These are phyloP conservation scores for Nomada fucata DNA, from an alignment of 2,888 invertebrate genomes.

Conservation along the genomic window DNA sequence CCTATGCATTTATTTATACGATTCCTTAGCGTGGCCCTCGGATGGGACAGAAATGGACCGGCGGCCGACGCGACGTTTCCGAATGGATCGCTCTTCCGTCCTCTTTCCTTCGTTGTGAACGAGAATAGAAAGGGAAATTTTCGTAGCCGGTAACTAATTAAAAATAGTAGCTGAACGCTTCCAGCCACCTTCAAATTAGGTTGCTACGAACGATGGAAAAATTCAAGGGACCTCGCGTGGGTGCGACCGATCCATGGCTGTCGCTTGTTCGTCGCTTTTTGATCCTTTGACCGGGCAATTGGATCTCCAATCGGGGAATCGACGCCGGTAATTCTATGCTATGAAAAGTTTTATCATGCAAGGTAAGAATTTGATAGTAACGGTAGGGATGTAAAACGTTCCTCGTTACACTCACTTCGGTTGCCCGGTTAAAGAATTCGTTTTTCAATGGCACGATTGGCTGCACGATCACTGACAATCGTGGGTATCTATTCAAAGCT, in stretches of 20 bases:
- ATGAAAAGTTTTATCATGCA: neutral
- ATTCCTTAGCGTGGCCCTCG: neutral
- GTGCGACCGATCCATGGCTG: constrained; percentile 45
- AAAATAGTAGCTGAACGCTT: constrained; percentile 33
- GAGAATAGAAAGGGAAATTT: constrained; percentile 5
- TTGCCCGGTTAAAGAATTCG: constrained; percentile 38
- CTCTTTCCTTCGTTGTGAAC: neutral
- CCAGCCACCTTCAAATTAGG: neutral
- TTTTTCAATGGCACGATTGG: constrained; percentile 43
- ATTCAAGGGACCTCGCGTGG: constrained; percentile 1
- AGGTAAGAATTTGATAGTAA: neutral
- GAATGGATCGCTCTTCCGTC: neutral
- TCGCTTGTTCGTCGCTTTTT: constrained; percentile 17
- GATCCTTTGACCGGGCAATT: constrained; percentile 30
- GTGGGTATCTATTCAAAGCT: neutral
- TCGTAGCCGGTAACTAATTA: constrained; percentile 1
- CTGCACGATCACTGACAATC: constrained; percentile 8
- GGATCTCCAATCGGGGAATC: neutral
- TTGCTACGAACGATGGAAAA: neutral
- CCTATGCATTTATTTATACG: constrained; percentile 12
- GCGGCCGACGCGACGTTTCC: constrained; percentile 16
- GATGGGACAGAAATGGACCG: constrained; percentile 55
- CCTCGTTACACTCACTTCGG: neutral
- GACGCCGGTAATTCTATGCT: neutral
- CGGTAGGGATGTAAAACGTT: neutral